Evolutionary conservation across 1,140 invertebrate species (phyloP), one percentile per base, ranked within the genome.

Genomic region (Epicauta chinensis): DNA sequence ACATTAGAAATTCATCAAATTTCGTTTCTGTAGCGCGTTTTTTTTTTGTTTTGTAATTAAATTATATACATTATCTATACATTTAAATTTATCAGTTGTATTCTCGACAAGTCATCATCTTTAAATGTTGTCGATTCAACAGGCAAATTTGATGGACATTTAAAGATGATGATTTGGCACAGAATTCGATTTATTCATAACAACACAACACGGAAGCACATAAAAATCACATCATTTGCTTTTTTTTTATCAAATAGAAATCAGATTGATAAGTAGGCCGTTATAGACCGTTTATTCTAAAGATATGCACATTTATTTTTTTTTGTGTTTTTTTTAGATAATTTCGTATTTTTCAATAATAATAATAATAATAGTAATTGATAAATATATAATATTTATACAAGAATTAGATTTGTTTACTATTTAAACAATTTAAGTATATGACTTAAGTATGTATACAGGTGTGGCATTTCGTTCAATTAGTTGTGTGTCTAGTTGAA

Each of bases 191-290:
- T 12, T 12, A 23, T 23, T 30, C 14, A 14, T 7, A 23, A 23
- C 4, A 30, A 38, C 34, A 48, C 43, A 53, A 57, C 31, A 50
- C 51, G 57, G 57, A 59, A 59, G 57, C 57, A 52, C 57, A 56
- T 43, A 52, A 55, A 23, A 56, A 59, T 59, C 57, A 59, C 57
- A 59, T 23, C n/a, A n/a, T n/a, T n/a, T n/a, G n/a, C n/a, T n/a
- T 51, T 50, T 45, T 43, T 41, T 42, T 56, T 46, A 44, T 48
- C 43, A 47, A 51, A 32, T 32, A 41, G 23, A 23, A 23, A 23
- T 23, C 23, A 23, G 23, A 23, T 23, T 23, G 23, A 23, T 23
- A 23, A 23, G n/a, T n/a, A 23, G 7, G 7, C 23, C 4, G 23
- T 23, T 7, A 23, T 5, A 3, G 23, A 23, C 23, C 7, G 23